Evolutionary conservation across 2,888 invertebrate species (phyloP).

Genomic region (Chironomus tentans): DNA sequence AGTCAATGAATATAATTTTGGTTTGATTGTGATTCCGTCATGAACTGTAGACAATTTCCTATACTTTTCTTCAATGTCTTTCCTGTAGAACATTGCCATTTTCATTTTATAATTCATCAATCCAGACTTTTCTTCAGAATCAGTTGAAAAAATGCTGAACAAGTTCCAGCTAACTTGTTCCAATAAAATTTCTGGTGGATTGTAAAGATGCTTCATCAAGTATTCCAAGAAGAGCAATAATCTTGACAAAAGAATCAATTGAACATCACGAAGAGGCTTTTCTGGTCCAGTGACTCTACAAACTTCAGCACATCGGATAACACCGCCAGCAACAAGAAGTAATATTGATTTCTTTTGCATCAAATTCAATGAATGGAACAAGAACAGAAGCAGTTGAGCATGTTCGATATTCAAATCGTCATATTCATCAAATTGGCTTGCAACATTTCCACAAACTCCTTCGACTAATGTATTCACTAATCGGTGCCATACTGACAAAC

Average conservation of each 20-base stretch:
- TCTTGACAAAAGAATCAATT: slow-evolving; percentile 73
- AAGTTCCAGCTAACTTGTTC: slow-evolving; percentile 85
- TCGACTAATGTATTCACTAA: slow-evolving; percentile 81
- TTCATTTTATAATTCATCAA: slow-evolving; percentile 46
- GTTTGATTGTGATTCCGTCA: slow-evolving; percentile 64
- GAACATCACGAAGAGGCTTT: slow-evolving; percentile 45
- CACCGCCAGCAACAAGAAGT: slow-evolving; percentile 68
- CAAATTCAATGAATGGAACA: slow-evolving; percentile 88
- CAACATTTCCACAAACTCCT: slow-evolving; percentile 49
- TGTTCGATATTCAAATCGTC: slow-evolving; percentile 92
- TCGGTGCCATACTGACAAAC: slow-evolving; percentile 86
- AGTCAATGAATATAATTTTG: slow-evolving; percentile 84
- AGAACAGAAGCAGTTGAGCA: slow-evolving; percentile 81
- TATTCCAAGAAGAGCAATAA: slow-evolving; percentile 84
- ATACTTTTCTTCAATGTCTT: slow-evolving; percentile 68
- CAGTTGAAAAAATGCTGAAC: slow-evolving; percentile 53
- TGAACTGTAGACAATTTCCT: slow-evolving; percentile 50
- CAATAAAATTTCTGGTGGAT: slow-evolving; percentile 75
- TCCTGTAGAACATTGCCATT: slow-evolving; percentile 57
- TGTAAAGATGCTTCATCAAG: slow-evolving; percentile 89
- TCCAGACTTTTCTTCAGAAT: slow-evolving; percentile 48
- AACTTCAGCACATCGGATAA: slow-evolving; percentile 57
- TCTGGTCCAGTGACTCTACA: slow-evolving; percentile 43
- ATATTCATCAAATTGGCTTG: slow-evolving; percentile 33
- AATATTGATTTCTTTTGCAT: slow-evolving; percentile 96